Evolutionary conservation across 2,888 invertebrate species (phyloP), one percentile per base, ranked within the genome.

Genomic region (Hydraecia micacea): DNA sequence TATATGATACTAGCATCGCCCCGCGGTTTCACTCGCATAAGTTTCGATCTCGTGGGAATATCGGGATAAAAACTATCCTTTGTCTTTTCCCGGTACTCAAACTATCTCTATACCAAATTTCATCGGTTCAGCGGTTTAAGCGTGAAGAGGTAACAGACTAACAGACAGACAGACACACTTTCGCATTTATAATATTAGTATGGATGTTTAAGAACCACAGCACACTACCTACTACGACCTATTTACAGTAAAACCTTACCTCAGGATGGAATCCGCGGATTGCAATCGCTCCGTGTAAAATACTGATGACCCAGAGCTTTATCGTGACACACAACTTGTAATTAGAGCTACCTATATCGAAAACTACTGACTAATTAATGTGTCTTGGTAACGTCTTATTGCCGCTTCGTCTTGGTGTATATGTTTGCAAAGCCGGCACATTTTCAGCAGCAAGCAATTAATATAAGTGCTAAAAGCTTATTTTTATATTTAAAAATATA

Each of bases 361-460:
- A 69, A 49, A 32, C n/a, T 42, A 63, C 25, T 36, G 15, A 66
- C 28, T 42, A 39, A 25, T 25, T 39, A 42, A 18, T 73, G 15
- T 73, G 28, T 42, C 18, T 46, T 55, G 15, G 36, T 75, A 11
- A 46, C 1, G n/a, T 39, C 36, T 63, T n/a, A 18, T 13, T 21
- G 21, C 39, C 60, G n/a, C 11, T 62, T 52, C 18, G n/a, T 32
- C 32, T 66, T n/a, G 13, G 36, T 70, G 70, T 42, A 42, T 46
- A 13, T 3, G 39, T 52, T 49, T 60, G 67, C 80, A 36, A 71
- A 58, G 49, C 80, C 46, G 28, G 39, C 84, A 58, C 18, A 55
- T 71, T 58, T 58, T 46, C 21, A 79, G 52, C 62, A 85, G 67
- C 67, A 81, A 85, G 81, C 81, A 13, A n/a, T n/a, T n/a, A 67